Conservation (phyloP, 2,113 vertebrate genomes). For the Coreoperca whiteheadi region DNA sequence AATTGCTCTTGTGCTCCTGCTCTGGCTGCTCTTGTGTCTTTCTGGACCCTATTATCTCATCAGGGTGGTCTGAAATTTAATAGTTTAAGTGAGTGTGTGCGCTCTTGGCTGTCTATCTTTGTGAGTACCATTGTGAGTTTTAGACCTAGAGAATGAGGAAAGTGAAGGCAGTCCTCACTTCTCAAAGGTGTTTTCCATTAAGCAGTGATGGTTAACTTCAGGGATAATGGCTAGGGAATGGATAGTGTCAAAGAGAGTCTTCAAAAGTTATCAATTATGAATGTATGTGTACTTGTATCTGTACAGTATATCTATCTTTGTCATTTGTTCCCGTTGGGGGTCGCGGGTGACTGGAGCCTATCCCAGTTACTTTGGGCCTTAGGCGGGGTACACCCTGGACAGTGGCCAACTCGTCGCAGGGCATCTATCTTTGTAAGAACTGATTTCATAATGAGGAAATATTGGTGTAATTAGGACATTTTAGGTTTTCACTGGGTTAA, state of each 20-base stretch:
- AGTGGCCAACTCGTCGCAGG: no score
- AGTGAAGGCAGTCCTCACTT: neutral
- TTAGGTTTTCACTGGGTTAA: neutral
- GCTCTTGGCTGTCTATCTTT: neutral
- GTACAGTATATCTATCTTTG: neutral
- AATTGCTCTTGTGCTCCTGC: neutral
- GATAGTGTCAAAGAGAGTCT: neutral
- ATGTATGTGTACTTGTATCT: neutral
- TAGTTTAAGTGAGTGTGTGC: conserved; percentile 5
- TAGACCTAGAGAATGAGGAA: neutral
- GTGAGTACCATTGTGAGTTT: neutral
- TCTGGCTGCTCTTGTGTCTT: neutral
- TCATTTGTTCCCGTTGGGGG: no score
- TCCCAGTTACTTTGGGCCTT: no score
- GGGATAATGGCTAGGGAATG: neutral
- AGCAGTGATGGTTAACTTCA: neutral
- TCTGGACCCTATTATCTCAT: conserved; percentile 3
- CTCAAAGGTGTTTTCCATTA: neutral
- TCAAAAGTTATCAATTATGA: neutral
- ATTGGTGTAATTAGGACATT: neutral
- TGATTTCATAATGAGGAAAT: neutral
- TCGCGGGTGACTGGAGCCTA: no score
- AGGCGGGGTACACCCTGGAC: no score
- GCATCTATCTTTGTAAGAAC: neutral
- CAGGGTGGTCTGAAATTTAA: conserved; percentile 10